These are phyloP conservation scores for Ctenoplectra terminalis DNA, from an alignment of 1,140 invertebrate species.

Conservation along the genomic window DNA sequence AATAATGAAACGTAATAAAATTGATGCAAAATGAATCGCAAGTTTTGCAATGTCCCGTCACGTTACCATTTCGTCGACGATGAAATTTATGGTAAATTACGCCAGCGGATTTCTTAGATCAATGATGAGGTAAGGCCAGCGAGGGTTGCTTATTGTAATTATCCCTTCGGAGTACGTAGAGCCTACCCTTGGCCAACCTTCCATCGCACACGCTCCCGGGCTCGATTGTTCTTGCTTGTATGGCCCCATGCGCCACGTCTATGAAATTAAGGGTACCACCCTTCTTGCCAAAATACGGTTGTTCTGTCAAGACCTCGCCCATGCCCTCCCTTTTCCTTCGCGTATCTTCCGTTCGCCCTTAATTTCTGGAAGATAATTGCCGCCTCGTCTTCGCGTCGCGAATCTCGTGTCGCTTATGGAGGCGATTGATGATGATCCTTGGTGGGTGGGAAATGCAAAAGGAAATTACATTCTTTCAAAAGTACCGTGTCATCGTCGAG, in stretches of 20 bases:
- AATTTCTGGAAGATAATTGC: constrained; percentile 70
- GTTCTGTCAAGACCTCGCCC: constrained; percentile 63
- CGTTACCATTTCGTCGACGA: not conserved
- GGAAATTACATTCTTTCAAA: constrained; percentile 53
- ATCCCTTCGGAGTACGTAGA: constrained; percentile 66
- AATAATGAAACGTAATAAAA: too few relatives aligned
- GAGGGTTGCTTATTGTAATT: constrained; percentile 71
- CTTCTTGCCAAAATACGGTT: constrained; percentile 67
- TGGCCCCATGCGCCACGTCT: constrained; percentile 66
- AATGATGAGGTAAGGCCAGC: constrained; percentile 63
- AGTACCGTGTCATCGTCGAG: constrained; percentile 35
- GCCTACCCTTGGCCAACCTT: constrained; percentile 63
- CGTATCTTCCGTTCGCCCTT: constrained; percentile 63
- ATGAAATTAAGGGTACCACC: constrained; percentile 72
- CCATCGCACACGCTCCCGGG: constrained; percentile 66
- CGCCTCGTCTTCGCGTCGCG: constrained; percentile 58
- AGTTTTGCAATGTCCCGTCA: too few relatives aligned
- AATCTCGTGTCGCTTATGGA: constrained; percentile 33
- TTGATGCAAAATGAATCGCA: too few relatives aligned
- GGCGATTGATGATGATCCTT: constrained; percentile 39
- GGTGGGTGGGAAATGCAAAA: constrained; percentile 22
- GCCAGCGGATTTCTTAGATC: constrained; percentile 67
- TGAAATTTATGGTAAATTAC: constrained; percentile 57
- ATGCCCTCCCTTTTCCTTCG: not conserved
- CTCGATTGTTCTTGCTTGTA: constrained; percentile 71